Evolutionary conservation across 1,140 invertebrate species (phyloP).

Genomic region (Xylocopa sonorina): DNA sequence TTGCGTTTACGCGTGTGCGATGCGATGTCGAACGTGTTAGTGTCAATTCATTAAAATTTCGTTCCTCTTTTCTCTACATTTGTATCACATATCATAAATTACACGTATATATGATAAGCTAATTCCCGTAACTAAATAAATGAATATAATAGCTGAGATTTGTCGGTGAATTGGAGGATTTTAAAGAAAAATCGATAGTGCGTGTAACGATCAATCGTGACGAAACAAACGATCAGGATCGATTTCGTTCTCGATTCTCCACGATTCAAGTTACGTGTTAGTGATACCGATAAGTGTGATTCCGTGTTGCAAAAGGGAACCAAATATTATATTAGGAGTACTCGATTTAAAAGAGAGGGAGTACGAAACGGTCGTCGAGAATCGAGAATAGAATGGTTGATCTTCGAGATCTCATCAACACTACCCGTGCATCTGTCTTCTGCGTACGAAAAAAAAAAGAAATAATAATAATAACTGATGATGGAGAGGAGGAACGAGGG

Average conservation of each 20-base stretch:
- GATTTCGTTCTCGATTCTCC: neutral
- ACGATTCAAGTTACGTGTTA: neutral
- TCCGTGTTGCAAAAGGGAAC: neutral
- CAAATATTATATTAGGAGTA: neutral
- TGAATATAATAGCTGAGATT: no score
- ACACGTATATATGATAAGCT: no score
- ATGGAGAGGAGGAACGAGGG: neutral
- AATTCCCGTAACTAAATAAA: no score
- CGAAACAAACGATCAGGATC: neutral
- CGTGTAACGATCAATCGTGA: no score
- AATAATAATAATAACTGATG: neutral
- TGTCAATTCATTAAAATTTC: no score
- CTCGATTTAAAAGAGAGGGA: neutral
- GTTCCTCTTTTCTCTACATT: no score
- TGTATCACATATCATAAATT: no score
- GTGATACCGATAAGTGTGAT: neutral
- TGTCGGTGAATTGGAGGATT: no score
- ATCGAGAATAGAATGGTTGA: neutral
- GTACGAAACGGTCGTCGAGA: no score
- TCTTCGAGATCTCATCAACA: slow-evolving; percentile 8
- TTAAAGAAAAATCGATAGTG: neutral
- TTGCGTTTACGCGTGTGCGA: no score
- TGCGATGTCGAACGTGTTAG: no score
- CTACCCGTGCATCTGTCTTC: slow-evolving; percentile 16
- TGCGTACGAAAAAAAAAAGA: neutral